Evolutionary conservation across 92 coral and sea anemone species (phyloP), one percentile per base, ranked within the genome.

Genomic region (Paramuricea clavata): DNA sequence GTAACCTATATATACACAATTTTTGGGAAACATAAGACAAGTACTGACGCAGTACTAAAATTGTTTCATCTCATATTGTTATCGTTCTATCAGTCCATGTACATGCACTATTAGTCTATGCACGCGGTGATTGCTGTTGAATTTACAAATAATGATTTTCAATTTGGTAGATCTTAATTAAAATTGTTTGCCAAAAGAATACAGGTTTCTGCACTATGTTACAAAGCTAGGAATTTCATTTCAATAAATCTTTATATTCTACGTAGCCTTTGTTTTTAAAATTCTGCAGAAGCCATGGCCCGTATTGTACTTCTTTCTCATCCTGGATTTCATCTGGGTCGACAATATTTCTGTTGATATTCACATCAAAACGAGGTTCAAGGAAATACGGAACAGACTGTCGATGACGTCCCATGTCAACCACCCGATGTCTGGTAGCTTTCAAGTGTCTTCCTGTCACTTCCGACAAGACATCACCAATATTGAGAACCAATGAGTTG

Each of bases 321-420:
- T 79, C 36, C 25, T 22, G 44, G n/a, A 36, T 6, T 74, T 56
- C n/a, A n/a, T 52, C 49, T 26, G 69, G 15, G 0, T 33, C 26
- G 39, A 59, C 72, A 49, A 79, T 79, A 25, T 15, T 43, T 52
- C 81, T 83, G 49, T 81, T 81, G 31, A 88, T 83, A 52, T 88
- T 86, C 57, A 75, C 88, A 83, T 82, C 83, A 77, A 82, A 88
- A 73, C 76, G 85, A 74, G 90, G 93, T 39, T 90, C 93, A 57
- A 90, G 59, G 23, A 90, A 90, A 52, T 61, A 90, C 43, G 93
- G 86, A 25, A 81, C 90, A 42, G 93, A 90, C 42, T 74, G 84
- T 13, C 90, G 93, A 23, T 59, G 57, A 35, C 19, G 28, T 30
- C 87, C 90, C 26, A 86, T 16, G 72, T 86, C 93, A 19, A 85